A percentile compares a stretch with the other conserved stretches of the same genome.
Evolutionary conservation across 2,113 vertebrate genomes (phyloP).

Genomic region (Neotragus pygmaeus): DNA sequence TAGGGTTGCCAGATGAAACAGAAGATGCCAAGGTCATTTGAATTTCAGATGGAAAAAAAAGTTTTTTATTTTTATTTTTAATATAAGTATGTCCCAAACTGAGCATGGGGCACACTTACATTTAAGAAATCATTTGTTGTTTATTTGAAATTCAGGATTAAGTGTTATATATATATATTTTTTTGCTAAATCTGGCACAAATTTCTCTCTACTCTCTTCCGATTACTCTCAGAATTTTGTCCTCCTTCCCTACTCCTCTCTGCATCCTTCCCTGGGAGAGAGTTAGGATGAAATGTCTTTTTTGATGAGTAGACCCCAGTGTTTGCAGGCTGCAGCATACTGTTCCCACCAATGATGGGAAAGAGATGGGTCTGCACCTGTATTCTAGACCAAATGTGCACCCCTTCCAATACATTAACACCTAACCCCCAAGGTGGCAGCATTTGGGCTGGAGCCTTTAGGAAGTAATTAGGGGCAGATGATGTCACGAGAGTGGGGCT

Average conservation of each 20-base stretch:
- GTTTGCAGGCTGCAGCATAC: not conserved
- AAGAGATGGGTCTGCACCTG: not conserved
- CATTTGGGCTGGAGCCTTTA: not conserved
- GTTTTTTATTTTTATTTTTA: not conserved
- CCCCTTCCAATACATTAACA: not conserved
- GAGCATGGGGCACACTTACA: not conserved
- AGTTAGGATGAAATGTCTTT: not conserved
- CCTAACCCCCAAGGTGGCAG: not conserved
- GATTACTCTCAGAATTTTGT: not conserved
- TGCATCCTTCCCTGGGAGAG: not conserved
- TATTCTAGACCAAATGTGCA: not conserved
- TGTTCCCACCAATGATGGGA: not conserved
- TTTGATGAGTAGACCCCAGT: not conserved
- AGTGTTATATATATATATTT: not conserved
- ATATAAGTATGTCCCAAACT: not conserved
- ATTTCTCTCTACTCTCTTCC: not conserved
- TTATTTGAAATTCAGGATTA: constrained; percentile 33
- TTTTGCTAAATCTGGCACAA: not conserved
- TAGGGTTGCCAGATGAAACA: not conserved
- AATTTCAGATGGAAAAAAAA: not conserved
- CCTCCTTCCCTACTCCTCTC: not conserved
- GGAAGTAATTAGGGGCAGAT: not conserved
- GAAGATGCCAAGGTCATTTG: not conserved
- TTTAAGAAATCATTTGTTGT: not conserved
- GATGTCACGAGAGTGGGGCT: not conserved